Evolutionary conservation across 2,797 vertebrate genomes (phyloP).

Genomic region (Microtus agrestis): DNA sequence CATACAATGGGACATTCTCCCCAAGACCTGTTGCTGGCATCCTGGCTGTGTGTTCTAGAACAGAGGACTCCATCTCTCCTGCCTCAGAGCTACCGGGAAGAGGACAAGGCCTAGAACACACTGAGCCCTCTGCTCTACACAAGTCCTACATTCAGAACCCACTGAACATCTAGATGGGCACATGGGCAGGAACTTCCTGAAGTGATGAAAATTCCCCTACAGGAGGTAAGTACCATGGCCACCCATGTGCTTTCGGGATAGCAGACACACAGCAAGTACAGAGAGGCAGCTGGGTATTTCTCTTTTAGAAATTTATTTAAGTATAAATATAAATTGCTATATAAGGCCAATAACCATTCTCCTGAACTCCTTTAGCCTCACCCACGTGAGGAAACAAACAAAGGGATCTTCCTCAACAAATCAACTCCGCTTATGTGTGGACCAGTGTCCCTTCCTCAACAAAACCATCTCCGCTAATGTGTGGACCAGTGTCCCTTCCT

Average conservation of each 20-base stretch:
- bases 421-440: slow-evolving; percentile 6
- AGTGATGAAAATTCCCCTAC: neutral
- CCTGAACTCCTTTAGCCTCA: neutral
- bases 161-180: neutral
- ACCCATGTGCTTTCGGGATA: neutral
- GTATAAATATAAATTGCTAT: neutral
- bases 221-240: neutral
- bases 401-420: slow-evolving; percentile 29
- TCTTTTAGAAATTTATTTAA: slow-evolving; percentile 2
- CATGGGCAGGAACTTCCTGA: neutral
- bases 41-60: neutral
- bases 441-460: neutral
- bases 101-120: neutral
- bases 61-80: neutral
- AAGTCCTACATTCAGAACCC: neutral
- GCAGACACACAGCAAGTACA: neutral
- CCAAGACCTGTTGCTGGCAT: neutral
- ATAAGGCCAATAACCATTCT: neutral
- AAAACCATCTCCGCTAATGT: neutral
- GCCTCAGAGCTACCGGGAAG: neutral
- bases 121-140: neutral
- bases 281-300: neutral
- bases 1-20: neutral
- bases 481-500: neutral
- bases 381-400: neutral